These are phyloP conservation scores for Myotis davidii DNA, from an alignment of 2,113 vertebrate species.

Conservation along the genomic window DNA sequence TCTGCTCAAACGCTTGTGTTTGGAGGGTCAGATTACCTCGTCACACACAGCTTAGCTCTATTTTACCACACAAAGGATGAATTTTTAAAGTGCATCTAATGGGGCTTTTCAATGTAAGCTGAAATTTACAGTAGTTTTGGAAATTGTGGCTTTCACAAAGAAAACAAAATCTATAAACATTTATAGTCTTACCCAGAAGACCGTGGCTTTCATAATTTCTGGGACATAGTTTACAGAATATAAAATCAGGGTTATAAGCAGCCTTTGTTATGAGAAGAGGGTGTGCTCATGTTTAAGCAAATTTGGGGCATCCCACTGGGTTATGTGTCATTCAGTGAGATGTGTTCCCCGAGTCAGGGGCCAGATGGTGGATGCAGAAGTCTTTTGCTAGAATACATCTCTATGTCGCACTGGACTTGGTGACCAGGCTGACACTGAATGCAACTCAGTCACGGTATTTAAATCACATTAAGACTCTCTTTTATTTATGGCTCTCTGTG, in stretches of 20 bases:
- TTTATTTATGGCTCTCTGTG: slow-evolving; percentile 92
- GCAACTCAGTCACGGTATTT: slow-evolving; percentile 93
- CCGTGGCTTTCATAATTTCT: neutral
- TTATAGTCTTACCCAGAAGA: neutral
- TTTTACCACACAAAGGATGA: neutral
- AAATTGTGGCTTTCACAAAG: neutral
- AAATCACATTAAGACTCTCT: slow-evolving; percentile 96
- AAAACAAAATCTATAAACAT: neutral
- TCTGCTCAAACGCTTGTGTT: neutral
- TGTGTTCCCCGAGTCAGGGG: slow-evolving; percentile 79
- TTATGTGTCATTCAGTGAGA: slow-evolving; percentile 80
- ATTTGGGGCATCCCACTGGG: slow-evolving; percentile 74
- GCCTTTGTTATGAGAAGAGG: slow-evolving; percentile 54
- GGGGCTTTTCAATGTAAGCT: neutral
- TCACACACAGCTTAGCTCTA: neutral
- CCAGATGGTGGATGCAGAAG: slow-evolving; percentile 90
- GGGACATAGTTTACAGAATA: slow-evolving; percentile 45
- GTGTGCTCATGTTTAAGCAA: slow-evolving; percentile 64
- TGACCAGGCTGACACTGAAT: slow-evolving; percentile 86
- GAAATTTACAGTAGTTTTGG: neutral
- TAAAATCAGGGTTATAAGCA: slow-evolving; percentile 42
- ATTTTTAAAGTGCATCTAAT: neutral
- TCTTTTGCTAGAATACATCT: slow-evolving; percentile 87
- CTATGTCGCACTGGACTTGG: slow-evolving; percentile 78
- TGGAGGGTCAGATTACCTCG: neutral